These are phyloP conservation scores for Hydrotaea diabolus DNA, from an alignment of 2,888 invertebrate genomes.

Conservation along the genomic window DNA sequence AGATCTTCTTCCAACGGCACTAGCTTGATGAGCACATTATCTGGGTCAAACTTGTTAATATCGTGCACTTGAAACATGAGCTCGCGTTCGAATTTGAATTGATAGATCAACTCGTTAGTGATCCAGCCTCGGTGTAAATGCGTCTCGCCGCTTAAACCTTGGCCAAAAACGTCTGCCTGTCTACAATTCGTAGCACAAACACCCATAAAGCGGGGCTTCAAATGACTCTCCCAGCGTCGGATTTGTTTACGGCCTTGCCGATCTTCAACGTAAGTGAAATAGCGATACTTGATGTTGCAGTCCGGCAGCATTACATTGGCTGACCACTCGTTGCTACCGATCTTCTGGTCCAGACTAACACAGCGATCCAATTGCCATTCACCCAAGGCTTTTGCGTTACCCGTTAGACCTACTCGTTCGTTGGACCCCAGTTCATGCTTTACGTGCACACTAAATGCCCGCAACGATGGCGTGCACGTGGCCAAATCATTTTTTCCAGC, in stretches of 20 bases:
- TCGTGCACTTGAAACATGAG: slow-evolving; percentile 84
- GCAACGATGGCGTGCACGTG: slow-evolving; percentile 70
- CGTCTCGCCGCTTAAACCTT: slow-evolving; percentile 64
- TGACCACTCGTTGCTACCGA: slow-evolving; percentile 83
- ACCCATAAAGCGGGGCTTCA: slow-evolving; percentile 80
- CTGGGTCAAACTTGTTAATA: slow-evolving; percentile 82
- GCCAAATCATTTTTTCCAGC: not conserved
- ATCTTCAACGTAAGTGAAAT: slow-evolving; percentile 77
- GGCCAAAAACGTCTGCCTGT: slow-evolving; percentile 50
- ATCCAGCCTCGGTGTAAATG: slow-evolving; percentile 92
- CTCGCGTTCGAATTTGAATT: slow-evolving; percentile 88
- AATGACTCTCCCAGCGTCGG: slow-evolving; percentile 81
- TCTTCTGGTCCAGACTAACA: slow-evolving; percentile 77
- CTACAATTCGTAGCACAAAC: slow-evolving; percentile 47
- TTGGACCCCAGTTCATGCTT: slow-evolving; percentile 82
- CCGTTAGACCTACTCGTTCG: slow-evolving; percentile 87
- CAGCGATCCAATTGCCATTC: slow-evolving; percentile 86
- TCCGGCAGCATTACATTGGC: slow-evolving; percentile 82
- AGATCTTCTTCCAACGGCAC: slow-evolving; percentile 70
- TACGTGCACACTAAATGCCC: slow-evolving; percentile 78
- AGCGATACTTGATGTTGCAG: slow-evolving; percentile 81
- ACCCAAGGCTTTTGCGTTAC: slow-evolving; percentile 86
- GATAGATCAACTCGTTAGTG: slow-evolving; percentile 86
- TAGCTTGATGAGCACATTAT: slow-evolving; percentile 81
- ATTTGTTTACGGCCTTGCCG: slow-evolving; percentile 76